Base-by-base conservation (phyloP, 2,113 vertebrate genomes). In the Psammodynastes pulverulentus region DNA sequence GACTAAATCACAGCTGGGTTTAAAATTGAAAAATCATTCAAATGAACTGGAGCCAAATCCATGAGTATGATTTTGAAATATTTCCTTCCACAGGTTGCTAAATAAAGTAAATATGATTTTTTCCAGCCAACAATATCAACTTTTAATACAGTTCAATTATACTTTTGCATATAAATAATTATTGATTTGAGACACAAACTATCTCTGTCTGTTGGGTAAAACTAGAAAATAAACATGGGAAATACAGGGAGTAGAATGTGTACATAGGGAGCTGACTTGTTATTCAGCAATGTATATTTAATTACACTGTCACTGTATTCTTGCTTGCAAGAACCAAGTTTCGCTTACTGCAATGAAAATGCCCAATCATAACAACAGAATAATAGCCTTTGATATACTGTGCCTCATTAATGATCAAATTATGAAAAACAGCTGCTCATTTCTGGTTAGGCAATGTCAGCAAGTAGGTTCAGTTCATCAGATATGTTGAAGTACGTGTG, bases 341-440 rank as follows among this genome's bases (percentile, higher is more conserved):
- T 86, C 15, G 26, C 3, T 87, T 6, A 87, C 21, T 34, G 21
- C 52, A 26, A 26, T 89, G 87, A 56, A 92, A 89, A 58, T 84
- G 49, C 34, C 52, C 26, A 58, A 9, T 88, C 91, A 67, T n/a
- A 17, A 39, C 9, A 24, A 23, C 39, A 86, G 84, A 29, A 54
- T 88, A 89, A 89, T 24, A 89, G 12, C 45, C 34, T 62, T 34
- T 86, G 53, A 86, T 86, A 62, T 84, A 84, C 19, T 62, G 43
- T 17, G 45, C 43, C 24, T 89, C 62, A 52, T 88, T 85, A 92
- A 89, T 56, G 84, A 92, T 86, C 88, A 89, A 89, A 89, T 84
- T 45, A 48, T 94, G 93, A 95, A 96, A 0, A 97, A 95, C 95
- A 97, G 97, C 94, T 97, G 96, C 94, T 94, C 92, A 92, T 95